These are phyloP conservation scores for Atopsyche davidsoni DNA, from an alignment of 1,140 invertebrate species.

Conservation along the genomic window DNA sequence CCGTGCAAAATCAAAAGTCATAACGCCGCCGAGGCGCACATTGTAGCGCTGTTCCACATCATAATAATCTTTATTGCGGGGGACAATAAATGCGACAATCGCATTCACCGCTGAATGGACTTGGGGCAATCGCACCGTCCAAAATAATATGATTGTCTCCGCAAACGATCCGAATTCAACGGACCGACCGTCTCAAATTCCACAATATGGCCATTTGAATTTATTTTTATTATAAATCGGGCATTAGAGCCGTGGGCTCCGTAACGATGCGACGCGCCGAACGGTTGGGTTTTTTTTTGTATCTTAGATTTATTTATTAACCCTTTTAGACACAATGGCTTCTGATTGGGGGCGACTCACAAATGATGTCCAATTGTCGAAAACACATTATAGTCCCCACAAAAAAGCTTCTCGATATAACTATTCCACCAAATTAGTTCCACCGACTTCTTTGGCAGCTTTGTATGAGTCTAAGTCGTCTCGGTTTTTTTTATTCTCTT, in stretches of 20 bases:
- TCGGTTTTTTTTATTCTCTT: too few species aligned
- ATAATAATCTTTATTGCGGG: slow-evolving; percentile 17
- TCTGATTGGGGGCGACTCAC: too few species aligned
- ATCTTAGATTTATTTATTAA: too few species aligned
- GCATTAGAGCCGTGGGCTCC: not conserved
- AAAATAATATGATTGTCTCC: slow-evolving; percentile 16
- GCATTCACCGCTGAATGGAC: slow-evolving; percentile 14
- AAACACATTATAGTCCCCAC: too few species aligned
- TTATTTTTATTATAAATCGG: slow-evolving; percentile 6
- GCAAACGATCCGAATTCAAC: slow-evolving; percentile 12
- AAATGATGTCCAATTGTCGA: too few species aligned
- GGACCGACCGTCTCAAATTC: slow-evolving; percentile 16
- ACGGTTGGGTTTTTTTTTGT: too few species aligned
- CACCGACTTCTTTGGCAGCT: too few species aligned
- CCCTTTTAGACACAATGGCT: too few species aligned
- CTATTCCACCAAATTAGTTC: too few species aligned
- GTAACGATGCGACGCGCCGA: not conserved
- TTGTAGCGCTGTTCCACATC: slow-evolving; percentile 7
- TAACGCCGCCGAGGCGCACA: slow-evolving; percentile 8
- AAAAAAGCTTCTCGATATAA: too few species aligned
- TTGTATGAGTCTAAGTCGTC: too few species aligned
- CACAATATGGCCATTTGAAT: slow-evolving; percentile 9
- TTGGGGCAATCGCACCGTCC: not conserved
- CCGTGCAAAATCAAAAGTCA: slow-evolving; percentile 11
- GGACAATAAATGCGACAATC: slow-evolving; percentile 16